A percentile compares a stretch with the other conserved stretches of the same genome.
Evolutionary conservation across 2,113 vertebrate genomes (phyloP).

Genomic region (Cairina moschata): DNA sequence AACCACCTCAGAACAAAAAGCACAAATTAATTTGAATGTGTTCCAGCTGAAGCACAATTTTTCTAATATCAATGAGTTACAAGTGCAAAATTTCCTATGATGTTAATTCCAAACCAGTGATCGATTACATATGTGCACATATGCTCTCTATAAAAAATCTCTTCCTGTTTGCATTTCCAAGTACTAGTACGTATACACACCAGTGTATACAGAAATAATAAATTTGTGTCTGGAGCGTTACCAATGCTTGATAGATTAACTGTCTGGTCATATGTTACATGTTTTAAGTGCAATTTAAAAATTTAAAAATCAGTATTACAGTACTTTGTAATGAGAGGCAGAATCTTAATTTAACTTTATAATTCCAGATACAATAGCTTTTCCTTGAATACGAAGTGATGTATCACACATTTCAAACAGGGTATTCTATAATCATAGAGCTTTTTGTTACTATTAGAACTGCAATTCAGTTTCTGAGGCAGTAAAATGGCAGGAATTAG

Average conservation of each 20-base stretch:
- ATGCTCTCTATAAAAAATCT: not conserved
- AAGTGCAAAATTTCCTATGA: not conserved
- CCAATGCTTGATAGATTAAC: conserved; percentile 10
- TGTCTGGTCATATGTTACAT: not conserved
- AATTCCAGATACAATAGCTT: conserved; percentile 38
- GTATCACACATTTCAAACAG: conserved; percentile 3
- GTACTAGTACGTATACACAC: not conserved
- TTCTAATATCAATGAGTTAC: not conserved
- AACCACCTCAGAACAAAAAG: not conserved
- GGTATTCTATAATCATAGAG: conserved; percentile 9
- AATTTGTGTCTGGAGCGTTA: not conserved
- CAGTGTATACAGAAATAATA: conserved; percentile 22
- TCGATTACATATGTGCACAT: not conserved
- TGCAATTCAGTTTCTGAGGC: conserved; percentile 16
- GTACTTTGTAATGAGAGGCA: conserved; percentile 54
- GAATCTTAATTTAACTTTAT: conserved; percentile 53
- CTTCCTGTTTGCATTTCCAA: not conserved
- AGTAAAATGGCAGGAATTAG: conserved; percentile 17
- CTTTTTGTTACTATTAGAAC: conserved; percentile 44
- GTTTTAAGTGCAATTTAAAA: conserved; percentile 62
- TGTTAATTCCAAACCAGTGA: not conserved
- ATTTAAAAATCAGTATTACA: conserved; percentile 59
- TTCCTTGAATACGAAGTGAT: conserved; percentile 43
- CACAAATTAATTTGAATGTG: not conserved
- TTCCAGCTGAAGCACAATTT: not conserved